These are phyloP conservation scores for Hoplostethus atlanticus DNA, from an alignment of 2,797 vertebrate genomes.

Conservation along the genomic window DNA sequence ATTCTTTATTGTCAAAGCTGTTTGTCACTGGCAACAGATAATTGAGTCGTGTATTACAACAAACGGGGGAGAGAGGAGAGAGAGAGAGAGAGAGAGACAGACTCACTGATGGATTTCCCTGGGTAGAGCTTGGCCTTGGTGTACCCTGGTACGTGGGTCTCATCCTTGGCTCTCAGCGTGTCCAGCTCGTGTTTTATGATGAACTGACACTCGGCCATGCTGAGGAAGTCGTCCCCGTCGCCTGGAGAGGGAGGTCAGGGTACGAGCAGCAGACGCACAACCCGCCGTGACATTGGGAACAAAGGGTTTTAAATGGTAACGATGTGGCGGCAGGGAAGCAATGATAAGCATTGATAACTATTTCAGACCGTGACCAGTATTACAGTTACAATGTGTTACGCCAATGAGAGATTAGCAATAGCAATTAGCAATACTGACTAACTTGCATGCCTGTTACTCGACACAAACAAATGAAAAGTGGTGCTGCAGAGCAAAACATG, in stretches of 20 bases:
- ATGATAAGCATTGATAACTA: not conserved
- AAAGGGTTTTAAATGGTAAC: not conserved
- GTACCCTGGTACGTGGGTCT: constrained; percentile 93
- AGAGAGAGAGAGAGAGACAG: not conserved
- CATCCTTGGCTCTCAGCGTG: constrained; percentile 92
- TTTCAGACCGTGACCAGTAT: not conserved
- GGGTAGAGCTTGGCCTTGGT: constrained; percentile 92
- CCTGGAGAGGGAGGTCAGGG: constrained; percentile 80
- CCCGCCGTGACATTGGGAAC: not conserved
- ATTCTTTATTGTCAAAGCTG: not conserved
- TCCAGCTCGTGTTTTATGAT: constrained; percentile 97
- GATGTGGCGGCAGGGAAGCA: not conserved
- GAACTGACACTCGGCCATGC: constrained; percentile 94
- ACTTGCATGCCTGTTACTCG: too few species aligned
- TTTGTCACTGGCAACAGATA: not conserved
- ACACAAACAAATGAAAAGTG: too few species aligned
- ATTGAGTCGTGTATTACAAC: not conserved
- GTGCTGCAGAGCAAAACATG: too few species aligned
- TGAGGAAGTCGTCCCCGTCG: constrained; percentile 93
- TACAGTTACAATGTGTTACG: not conserved
- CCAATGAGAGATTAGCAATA: too few species aligned
- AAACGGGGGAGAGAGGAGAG: not conserved
- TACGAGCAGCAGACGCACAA: not conserved
- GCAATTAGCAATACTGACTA: too few species aligned
- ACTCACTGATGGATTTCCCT: constrained; percentile 92